Evolutionary conservation across 2,113 vertebrate genomes (phyloP).

Genomic region (Nothocercus julius): DNA sequence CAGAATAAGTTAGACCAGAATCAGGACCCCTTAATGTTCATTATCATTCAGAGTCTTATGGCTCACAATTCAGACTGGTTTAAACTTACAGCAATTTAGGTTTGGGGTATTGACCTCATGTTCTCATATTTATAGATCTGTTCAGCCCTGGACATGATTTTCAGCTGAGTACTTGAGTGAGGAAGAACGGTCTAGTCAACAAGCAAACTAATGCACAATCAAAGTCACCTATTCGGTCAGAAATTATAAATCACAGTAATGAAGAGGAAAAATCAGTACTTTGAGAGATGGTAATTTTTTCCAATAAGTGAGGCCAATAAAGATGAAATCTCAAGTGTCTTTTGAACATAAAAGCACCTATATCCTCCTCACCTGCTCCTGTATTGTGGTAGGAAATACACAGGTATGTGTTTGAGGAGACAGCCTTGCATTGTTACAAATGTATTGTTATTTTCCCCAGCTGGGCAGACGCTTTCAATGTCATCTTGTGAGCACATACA

Average conservation of each 20-base stretch:
- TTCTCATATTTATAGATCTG: neutral
- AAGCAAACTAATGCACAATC: slow-evolving; percentile 7
- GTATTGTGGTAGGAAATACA: neutral
- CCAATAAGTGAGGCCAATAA: slow-evolving; percentile 52
- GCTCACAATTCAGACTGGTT: neutral
- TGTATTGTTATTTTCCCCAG: neutral
- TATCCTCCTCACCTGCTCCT: neutral
- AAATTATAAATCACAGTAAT: slow-evolving; percentile 60
- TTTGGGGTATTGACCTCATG: neutral
- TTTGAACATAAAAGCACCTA: neutral
- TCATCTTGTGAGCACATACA: neutral
- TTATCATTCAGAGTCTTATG: neutral
- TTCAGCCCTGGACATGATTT: neutral
- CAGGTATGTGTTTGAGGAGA: neutral
- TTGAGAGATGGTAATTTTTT: slow-evolving; percentile 32
- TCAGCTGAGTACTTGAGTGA: neutral
- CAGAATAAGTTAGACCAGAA: neutral
- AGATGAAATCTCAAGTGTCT: slow-evolving; percentile 19
- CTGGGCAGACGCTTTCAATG: neutral
- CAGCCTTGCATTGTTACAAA: neutral
- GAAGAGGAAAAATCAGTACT: slow-evolving; percentile 51
- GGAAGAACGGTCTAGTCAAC: slow-evolving; percentile 2
- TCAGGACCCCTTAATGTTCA: neutral
- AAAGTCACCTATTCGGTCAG: neutral
- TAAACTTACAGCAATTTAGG: neutral